A percentile compares a stretch with the other conserved stretches of the same genome.
phyloP scores from a whole-genome alignment of 1,140 invertebrate genomes.

The Lasaia peninsularis region DNA sequence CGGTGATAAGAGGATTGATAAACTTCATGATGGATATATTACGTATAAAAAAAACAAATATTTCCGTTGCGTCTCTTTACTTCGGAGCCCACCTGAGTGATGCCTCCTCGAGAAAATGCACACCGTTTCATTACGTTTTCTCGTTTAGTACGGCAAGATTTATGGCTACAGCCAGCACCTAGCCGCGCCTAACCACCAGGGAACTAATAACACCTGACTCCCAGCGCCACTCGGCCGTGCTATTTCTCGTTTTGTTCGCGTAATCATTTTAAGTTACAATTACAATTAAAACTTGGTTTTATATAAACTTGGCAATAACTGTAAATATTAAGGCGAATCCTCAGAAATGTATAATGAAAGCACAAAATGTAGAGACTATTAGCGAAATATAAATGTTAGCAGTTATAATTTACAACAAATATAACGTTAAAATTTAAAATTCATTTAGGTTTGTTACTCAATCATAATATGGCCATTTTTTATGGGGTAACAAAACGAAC shows the following conservation, averaged over 20 bases:
- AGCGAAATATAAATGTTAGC: too few species aligned
- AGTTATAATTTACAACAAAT: too few species aligned
- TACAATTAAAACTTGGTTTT: neutral
- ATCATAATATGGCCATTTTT: too few species aligned
- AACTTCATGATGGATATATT: too few species aligned
- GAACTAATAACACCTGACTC: conserved; percentile 13
- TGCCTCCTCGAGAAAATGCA: conserved; percentile 67
- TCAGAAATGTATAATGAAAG: too few species aligned
- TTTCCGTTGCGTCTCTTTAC: conserved; percentile 24
- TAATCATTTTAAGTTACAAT: neutral
- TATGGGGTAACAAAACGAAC: too few species aligned
- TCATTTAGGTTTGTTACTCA: too few species aligned
- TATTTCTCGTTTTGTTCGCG: neutral
- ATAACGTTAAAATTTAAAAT: too few species aligned
- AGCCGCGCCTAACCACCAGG: conserved; percentile 25
- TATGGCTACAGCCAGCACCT: conserved; percentile 36
- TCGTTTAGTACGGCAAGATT: conserved; percentile 57
- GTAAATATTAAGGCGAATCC: too few species aligned
- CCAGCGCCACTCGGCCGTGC: neutral
- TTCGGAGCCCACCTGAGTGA: conserved; percentile 42
- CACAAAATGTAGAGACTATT: too few species aligned
- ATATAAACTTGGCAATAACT: neutral
- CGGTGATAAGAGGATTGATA: too few species aligned
- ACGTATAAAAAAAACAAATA: too few species aligned
- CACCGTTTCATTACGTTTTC: conserved; percentile 69